Conservation (phyloP, 2,888 invertebrate genomes). For the Eupithecia subfuscata region DNA sequence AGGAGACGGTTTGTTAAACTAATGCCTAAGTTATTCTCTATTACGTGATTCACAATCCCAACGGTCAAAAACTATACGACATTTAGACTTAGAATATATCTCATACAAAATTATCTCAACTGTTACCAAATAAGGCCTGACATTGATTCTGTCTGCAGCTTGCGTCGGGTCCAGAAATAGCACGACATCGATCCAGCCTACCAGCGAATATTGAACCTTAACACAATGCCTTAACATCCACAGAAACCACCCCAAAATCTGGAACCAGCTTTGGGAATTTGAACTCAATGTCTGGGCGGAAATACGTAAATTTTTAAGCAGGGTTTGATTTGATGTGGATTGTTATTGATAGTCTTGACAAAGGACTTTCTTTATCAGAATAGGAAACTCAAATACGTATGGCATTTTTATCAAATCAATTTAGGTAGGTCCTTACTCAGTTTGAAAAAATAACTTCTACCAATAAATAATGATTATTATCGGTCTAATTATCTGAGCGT, state of each 20-base stretch:
- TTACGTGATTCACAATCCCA: constrained; percentile 3
- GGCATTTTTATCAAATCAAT: background rate
- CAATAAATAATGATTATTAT: too few relatives aligned
- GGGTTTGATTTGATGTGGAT: background rate
- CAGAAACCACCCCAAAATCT: constrained; percentile 1
- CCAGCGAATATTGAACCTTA: constrained; percentile 29
- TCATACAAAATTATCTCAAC: constrained; percentile 65
- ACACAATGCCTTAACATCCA: constrained; percentile 14
- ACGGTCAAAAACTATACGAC: constrained; percentile 26
- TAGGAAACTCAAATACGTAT: background rate
- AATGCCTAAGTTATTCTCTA: background rate
- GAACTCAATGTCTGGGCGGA: constrained; percentile 13
- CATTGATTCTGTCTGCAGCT: constrained; percentile 74
- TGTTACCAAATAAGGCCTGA: constrained; percentile 72
- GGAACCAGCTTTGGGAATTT: constrained; percentile 12
- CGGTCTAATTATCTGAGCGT: too few relatives aligned
- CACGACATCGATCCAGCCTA: constrained; percentile 56
- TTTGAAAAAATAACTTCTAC: too few relatives aligned
- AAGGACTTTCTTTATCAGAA: background rate
- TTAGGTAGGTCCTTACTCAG: too few relatives aligned
- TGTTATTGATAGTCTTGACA: constrained; percentile 14
- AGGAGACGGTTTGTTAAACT: too few relatives aligned
- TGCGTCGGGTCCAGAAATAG: constrained; percentile 62
- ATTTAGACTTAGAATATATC: constrained; percentile 53
- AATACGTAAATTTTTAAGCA: constrained; percentile 13